A percentile compares a stretch with the other conserved stretches of the same genome.
Evolutionary conservation across 2,888 invertebrate species (phyloP).

Genomic region (Pammene aurita): DNA sequence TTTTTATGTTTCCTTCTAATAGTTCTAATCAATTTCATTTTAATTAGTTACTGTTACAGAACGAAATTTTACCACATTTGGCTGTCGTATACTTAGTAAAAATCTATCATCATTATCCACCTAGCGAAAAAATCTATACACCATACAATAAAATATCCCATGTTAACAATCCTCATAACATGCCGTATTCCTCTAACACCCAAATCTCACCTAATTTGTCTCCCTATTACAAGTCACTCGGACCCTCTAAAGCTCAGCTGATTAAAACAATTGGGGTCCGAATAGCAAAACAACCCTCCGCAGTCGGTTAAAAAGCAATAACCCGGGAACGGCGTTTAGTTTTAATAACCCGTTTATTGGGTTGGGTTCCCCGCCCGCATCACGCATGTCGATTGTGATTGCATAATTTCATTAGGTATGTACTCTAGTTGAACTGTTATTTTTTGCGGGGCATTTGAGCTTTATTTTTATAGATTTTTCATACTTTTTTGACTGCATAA

Average conservation of each 20-base stretch:
- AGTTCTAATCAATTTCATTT: too few species aligned
- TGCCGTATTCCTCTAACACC: neutral
- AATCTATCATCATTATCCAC: too few species aligned
- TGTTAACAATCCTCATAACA: neutral
- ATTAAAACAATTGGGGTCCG: slow-evolving; percentile 19
- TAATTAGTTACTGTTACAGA: too few species aligned
- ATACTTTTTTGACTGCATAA: neutral
- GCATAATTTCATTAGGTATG: slow-evolving; percentile 7
- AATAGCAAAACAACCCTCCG: slow-evolving; percentile 1
- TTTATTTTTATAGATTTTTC: neutral
- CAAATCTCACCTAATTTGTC: slow-evolving; percentile 15
- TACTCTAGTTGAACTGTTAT: neutral
- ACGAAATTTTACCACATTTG: too few species aligned
- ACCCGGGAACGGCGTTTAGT: slow-evolving; percentile 32
- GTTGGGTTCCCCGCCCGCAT: slow-evolving; percentile 47
- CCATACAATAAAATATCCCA: neutral
- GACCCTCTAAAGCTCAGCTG: neutral
- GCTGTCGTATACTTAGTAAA: too few species aligned
- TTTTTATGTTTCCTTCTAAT: too few species aligned
- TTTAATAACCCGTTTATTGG: slow-evolving; percentile 49
- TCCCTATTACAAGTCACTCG: slow-evolving; percentile 1
- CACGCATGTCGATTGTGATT: neutral
- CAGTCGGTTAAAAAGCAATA: slow-evolving; percentile 31
- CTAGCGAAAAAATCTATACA: too few species aligned
- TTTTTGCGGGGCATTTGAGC: neutral